Evolutionary conservation across 2,797 vertebrate genomes (phyloP), one percentile per base, ranked within the genome.

Genomic region (Coregonus sp.): DNA sequence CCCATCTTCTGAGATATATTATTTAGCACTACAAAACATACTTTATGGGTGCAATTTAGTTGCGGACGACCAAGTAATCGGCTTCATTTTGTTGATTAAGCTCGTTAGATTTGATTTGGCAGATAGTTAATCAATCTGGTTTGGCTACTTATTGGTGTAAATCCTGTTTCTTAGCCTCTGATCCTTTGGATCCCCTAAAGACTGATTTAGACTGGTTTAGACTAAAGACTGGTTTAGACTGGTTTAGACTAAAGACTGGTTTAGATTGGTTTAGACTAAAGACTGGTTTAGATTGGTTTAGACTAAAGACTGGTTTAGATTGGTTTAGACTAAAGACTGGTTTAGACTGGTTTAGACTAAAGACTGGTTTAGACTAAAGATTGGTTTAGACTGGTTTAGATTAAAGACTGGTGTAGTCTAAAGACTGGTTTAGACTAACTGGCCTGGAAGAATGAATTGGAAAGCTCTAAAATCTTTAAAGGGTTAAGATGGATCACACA

Each of bases 131-230:
- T 72, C 71, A 76, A 74, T 87, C 80, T 61, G 74, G 71, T 81
- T 81, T 76, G 80, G 74, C 73, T 65, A 74, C 65, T 79, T 80
- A 82, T 59, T 65, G 85, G 59, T 78, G 59, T 75, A 85, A 82
- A 87, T 81, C 86, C 76, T 75, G 1, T 47, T 52, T 37, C 0
- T 1, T 80, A 69, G 29, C 65, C 65, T 31, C 40, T 74, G 73
- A 25, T 25, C 70, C 78, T 83, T 66, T n/a, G 18, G 74, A 50
- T 61, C 35, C 29, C 54, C 77, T 74, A 79, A 76, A 82, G 51
- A 78, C 85, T 35, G 4, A n/a, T n/a, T 37, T 37, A 6, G 37
- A 37, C 35, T 5, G 6, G 6, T 40, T 40, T 40, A 0, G 6
- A 40, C 1, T 40, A 40, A 40, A 40, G 37, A 40, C 1, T 7